phyloP scores from a whole-genome alignment of 2,113 vertebrate genomes.

The Leptocoma aspasia region DNA sequence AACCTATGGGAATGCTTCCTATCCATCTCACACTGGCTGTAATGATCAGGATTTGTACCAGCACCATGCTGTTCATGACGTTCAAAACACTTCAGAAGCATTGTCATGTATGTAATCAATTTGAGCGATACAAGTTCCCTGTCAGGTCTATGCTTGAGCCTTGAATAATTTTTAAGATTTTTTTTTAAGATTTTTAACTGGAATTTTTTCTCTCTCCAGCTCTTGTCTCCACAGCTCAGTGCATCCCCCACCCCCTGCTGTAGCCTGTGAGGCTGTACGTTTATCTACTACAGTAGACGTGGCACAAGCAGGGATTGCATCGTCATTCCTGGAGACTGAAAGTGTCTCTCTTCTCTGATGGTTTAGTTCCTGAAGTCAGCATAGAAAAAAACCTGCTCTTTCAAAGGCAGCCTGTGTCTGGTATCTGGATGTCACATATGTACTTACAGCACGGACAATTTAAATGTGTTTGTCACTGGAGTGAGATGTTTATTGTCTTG shows the following conservation, averaged over 20 bases:
- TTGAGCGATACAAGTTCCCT: neutral
- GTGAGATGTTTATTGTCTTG: neutral
- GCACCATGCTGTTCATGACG: accelerated
- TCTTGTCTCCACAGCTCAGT: constrained; percentile 1
- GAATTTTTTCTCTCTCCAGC: neutral
- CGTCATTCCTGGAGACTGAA: neutral
- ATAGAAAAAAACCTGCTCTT: neutral
- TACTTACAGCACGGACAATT: neutral
- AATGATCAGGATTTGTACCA: neutral
- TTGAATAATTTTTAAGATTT: neutral
- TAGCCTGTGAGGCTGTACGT: neutral
- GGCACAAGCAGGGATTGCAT: neutral
- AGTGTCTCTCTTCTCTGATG: constrained; percentile 19
- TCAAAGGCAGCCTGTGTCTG: neutral
- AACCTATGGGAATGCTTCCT: neutral
- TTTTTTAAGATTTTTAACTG: neutral
- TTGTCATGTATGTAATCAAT: neutral
- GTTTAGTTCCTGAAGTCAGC: neutral
- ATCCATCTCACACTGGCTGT: accelerated
- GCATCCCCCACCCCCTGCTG: neutral
- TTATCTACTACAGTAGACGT: neutral
- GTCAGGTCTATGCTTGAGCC: neutral
- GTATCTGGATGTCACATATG: neutral
- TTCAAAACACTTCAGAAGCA: neutral
- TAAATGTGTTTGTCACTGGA: neutral